These are phyloP conservation scores for Molorchus minor DNA, from an alignment of 2,888 invertebrate species.

Conservation along the genomic window DNA sequence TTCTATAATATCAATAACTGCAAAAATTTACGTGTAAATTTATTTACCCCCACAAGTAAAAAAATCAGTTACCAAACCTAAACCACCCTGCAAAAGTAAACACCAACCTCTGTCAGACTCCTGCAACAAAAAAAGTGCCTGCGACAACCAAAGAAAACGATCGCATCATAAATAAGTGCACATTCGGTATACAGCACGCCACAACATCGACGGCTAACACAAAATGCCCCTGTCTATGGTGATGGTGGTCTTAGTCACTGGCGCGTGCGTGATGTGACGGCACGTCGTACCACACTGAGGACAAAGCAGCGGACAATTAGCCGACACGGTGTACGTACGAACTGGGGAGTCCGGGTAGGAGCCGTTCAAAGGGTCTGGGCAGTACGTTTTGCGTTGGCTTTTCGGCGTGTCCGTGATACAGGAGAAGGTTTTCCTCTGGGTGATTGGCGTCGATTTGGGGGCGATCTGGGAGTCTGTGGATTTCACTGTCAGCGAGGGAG, in stretches of 20 bases:
- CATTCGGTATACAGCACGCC: slow-evolving; percentile 31
- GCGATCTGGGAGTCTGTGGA: slow-evolving; percentile 51
- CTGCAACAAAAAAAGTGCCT: too few relatives aligned
- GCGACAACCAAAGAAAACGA: not conserved
- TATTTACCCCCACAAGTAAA: too few relatives aligned
- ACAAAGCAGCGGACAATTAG: slow-evolving; percentile 62
- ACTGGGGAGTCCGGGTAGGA: slow-evolving; percentile 54
- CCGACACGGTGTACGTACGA: slow-evolving; percentile 57
- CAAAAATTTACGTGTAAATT: too few relatives aligned
- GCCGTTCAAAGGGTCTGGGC: slow-evolving; percentile 53
- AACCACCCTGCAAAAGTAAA: too few relatives aligned
- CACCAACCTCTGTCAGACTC: too few relatives aligned
- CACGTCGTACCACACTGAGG: slow-evolving; percentile 63
- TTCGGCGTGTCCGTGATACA: slow-evolving; percentile 48
- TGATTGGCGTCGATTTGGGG: slow-evolving; percentile 51
- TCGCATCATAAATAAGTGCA: slow-evolving; percentile 8
- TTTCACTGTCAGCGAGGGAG: slow-evolving; percentile 48
- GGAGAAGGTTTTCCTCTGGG: slow-evolving; percentile 56
- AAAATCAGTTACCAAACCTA: too few relatives aligned
- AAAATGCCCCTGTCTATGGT: slow-evolving; percentile 64
- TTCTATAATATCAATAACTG: too few relatives aligned
- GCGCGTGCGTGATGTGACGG: slow-evolving; percentile 61
- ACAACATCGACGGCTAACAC: slow-evolving; percentile 58
- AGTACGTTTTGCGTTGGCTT: slow-evolving; percentile 50
- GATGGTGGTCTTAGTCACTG: slow-evolving; percentile 60